Evolutionary conservation across 1,140 invertebrate genomes (phyloP).

Genomic region (Ridgeia piscesae): DNA sequence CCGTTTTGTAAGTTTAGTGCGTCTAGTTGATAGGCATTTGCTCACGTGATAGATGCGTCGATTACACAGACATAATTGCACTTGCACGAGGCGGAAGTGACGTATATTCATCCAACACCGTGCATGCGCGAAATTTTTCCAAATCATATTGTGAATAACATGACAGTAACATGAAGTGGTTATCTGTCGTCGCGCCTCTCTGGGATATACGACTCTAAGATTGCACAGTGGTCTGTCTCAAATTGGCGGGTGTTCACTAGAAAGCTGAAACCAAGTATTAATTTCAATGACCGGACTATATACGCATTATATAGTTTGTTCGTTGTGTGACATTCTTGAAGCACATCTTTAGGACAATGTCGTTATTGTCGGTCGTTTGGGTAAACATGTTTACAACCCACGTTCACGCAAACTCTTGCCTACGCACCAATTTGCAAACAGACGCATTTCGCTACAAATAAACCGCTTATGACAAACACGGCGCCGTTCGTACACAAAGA

Average conservation of each 20-base stretch:
- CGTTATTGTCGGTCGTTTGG: neutral
- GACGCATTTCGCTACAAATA: neutral
- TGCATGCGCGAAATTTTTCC: too few species aligned
- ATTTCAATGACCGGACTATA: neutral
- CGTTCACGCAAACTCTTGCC: neutral
- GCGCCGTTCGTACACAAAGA: neutral
- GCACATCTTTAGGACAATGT: neutral
- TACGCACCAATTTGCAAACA: neutral
- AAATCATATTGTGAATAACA: too few species aligned
- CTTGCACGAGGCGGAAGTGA: neutral
- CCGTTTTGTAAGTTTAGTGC: too few species aligned
- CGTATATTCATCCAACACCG: neutral
- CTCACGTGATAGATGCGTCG: too few species aligned
- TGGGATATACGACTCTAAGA: neutral
- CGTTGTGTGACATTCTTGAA: neutral
- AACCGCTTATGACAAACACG: neutral
- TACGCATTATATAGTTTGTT: neutral
- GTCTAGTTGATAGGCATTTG: too few species aligned
- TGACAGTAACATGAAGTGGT: neutral
- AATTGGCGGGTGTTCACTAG: neutral
- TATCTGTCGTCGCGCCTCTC: neutral
- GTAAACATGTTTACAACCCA: neutral
- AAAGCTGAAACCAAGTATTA: neutral
- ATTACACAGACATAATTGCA: neutral
- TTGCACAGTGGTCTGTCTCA: neutral